A percentile compares a stretch with the other conserved stretches of the same genome.
phyloP scores from a whole-genome alignment of 2,113 vertebrate genomes.

The Salvelinus sp. region DNA sequence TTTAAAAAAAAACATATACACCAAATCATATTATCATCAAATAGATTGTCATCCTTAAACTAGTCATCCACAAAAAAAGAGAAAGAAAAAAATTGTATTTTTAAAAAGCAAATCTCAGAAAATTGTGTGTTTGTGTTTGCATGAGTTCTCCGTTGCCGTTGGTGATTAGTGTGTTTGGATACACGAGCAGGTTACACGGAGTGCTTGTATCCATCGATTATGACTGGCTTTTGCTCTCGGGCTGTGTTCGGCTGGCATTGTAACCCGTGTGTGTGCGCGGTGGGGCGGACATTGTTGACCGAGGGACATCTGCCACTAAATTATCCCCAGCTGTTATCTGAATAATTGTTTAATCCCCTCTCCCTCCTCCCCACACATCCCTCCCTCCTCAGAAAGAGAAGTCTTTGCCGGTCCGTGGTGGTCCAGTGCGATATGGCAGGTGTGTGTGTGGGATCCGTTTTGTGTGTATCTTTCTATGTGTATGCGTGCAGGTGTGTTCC shows the following conservation, averaged over 20 bases:
- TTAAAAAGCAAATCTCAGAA: neutral
- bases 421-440: slow-evolving; percentile 5
- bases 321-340: slow-evolving; percentile 83
- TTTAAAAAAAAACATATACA: neutral
- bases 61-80: neutral
- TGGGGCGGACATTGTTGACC: slow-evolving; percentile 78
- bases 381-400: slow-evolving; percentile 45
- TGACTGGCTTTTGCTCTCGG: slow-evolving; percentile 17
- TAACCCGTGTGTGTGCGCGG: slow-evolving; percentile 43
- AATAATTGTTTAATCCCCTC: slow-evolving; percentile 78
- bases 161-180: slow-evolving; percentile 10
- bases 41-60: neutral
- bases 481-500: slow-evolving; percentile 14
- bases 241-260: slow-evolving; percentile 23
- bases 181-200: slow-evolving; percentile 6
- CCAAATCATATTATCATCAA: neutral
- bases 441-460: neutral
- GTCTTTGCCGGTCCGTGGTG: slow-evolving; percentile 39
- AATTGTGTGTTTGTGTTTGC: neutral
- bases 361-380: slow-evolving; percentile 47
- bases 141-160: neutral
- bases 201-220: slow-evolving; percentile 6
- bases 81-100: neutral
- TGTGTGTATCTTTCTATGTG: slow-evolving; percentile 31
- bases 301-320: slow-evolving; percentile 80